Base-by-base conservation (phyloP, 2,113 vertebrate species). In the Epinephelus fuscoguttatus region DNA sequence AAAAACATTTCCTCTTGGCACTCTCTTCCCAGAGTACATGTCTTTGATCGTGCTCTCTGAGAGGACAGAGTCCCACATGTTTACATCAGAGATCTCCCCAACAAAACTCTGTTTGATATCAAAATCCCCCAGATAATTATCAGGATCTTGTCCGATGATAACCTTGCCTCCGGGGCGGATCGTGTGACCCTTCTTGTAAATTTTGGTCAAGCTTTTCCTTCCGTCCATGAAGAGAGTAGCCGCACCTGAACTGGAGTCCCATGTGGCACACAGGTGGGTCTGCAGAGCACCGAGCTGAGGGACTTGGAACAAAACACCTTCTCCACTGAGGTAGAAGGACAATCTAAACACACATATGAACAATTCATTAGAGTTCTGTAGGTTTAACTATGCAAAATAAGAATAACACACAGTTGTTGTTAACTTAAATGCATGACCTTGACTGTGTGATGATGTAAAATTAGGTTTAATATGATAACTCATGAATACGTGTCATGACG, bases 141-240 rank as follows among this genome's bases (percentile, higher is more conserved):
- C 91, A 0, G 82, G 76, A 18, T 92, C 90, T 37, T 93, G 92
- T 1, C 92, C 91, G 0, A 93, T 64, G 49, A 92, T 6, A 6
- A 92, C 71, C 1, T 0, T 73, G 10, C 90, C 91, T 1, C 55
- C 62, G 1, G 59, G 0, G 0, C 3, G 45, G 23, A 92, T 11
- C 0, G 0, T 0, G 50, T 90, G 80, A 23, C 21, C 61, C 14
- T 21, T 74, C 50, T 0, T 75, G 81, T 78, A 37, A 19, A 86
- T 84, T 62, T 93, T 92, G 3, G 75, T 83, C 40, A 84, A 0
- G 63, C 90, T 91, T 15, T 75, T 88, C 75, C 3, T 89, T 0
- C 90, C 90, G 0, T 93, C 74, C 56, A 90, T 8, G 76, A 80
- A 91, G 47, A 92, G 0, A 7, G 72, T 1, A 0, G 80, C 14